Base-by-base conservation (phyloP, 2,113 vertebrate species). In the Myxocyprinus asiaticus region DNA sequence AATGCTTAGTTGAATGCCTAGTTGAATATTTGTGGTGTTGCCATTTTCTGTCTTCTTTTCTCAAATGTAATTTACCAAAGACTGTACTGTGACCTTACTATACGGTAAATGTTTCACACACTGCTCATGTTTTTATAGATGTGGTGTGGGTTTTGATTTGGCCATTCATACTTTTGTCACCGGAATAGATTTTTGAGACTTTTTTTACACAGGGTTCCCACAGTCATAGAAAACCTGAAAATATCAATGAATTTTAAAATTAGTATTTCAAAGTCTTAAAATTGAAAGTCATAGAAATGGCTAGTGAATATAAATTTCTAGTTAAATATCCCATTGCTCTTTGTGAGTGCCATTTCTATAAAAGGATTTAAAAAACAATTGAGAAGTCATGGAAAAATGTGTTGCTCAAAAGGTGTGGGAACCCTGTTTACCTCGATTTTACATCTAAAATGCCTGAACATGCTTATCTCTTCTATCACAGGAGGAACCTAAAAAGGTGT, bases 401-500 rank as follows among this genome's bases (percentile, higher is more conserved):
- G 22, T 33, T 33, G 3, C 22, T 33, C 22, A 1, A 33, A 33
- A 33, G 22, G 22, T 33, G 22, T 33, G 22, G 22, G 22, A 33
- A 33, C 22, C 22, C 22, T 33, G 22, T 33, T 33, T 33, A 33
- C 22, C 22, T 33, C 22, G 22, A 33, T 58, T 58, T 58, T 14
- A 58, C 50, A 22, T 45, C 11, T 33, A 3, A 22, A 8, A 58
- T 17, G 4, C 45, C 59, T 50, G 8, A 74, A 50, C 45, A 63
- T 63, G 58, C 17, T 50, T 55, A 12, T 55, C 33, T 17, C 45
- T 62, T 62, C 2, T 33, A 5, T 63, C 4, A 9, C 73, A 98
- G 97, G 97, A 99, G 93, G 96, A 99, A 88, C 96, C 95, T 0
- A 95, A 96, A 88, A 98, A 92, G 84, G 96, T 99, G 70, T 97